Evolutionary conservation across 2,113 vertebrate species (phyloP).

Genomic region (Cheirogaleus medius): DNA sequence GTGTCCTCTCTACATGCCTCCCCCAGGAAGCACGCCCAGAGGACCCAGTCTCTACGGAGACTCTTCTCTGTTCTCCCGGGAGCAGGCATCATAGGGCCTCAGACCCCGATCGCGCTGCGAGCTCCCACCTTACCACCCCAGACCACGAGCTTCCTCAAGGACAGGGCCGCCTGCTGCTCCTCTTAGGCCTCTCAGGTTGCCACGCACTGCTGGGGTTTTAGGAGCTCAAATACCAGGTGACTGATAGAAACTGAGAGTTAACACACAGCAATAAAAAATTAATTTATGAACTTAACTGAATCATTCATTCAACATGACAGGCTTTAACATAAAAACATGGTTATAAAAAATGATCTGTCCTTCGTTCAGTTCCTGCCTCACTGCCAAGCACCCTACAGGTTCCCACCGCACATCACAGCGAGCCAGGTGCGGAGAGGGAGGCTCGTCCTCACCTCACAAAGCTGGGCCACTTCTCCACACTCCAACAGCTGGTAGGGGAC

Average conservation of each 20-base stretch:
- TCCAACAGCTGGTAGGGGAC: not conserved
- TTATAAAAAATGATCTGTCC: not conserved
- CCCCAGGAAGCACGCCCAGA: not conserved
- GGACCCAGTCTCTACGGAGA: not conserved
- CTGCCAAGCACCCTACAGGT: not conserved
- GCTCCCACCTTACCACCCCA: not conserved
- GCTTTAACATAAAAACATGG: not conserved
- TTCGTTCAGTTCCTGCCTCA: not conserved
- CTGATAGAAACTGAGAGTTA: not conserved
- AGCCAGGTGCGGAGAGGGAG: not conserved
- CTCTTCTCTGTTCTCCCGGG: not conserved
- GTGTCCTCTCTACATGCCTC: accelerated
- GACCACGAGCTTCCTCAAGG: not conserved
- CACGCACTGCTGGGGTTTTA: not conserved
- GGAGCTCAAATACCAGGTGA: not conserved
- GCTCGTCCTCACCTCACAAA: not conserved
- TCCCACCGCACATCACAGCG: not conserved
- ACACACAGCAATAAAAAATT: not conserved
- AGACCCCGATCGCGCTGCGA: not conserved
- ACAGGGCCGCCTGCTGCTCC: not conserved
- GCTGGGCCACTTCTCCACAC: not conserved
- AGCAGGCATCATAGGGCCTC: not conserved
- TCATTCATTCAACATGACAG: not conserved
- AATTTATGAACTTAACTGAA: not conserved
- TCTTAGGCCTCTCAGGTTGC: not conserved